These are phyloP conservation scores for Acipenser transmontanus DNA, from an alignment of 2,797 vertebrate genomes.

Conservation along the genomic window DNA sequence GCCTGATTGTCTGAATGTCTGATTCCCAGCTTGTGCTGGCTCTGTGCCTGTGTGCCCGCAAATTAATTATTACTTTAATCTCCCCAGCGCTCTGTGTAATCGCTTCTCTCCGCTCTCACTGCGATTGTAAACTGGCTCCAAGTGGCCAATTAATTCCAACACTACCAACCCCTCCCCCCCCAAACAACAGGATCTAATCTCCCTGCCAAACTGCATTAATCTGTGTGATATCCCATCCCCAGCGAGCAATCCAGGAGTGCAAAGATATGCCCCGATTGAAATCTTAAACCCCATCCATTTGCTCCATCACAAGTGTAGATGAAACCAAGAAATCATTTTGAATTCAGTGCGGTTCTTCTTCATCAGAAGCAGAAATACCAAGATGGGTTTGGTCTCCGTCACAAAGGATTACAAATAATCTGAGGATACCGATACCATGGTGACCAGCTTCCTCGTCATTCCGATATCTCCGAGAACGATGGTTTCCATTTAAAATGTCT, in stretches of 20 bases:
- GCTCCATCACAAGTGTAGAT: constrained; percentile 32
- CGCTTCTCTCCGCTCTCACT: constrained; percentile 33
- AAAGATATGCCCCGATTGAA: constrained; percentile 35
- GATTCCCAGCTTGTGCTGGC: constrained; percentile 51
- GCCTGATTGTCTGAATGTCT: constrained; percentile 24
- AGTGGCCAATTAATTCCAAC: constrained; percentile 31
- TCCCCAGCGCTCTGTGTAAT: constrained; percentile 57
- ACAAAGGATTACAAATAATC: no score
- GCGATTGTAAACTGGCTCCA: constrained; percentile 25
- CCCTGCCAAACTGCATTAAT: constrained; percentile 8
- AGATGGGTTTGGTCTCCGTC: no score
- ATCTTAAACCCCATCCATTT: constrained; percentile 17
- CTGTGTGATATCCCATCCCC: constrained; percentile 18
- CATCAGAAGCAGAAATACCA: no score
- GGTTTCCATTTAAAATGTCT: no score
- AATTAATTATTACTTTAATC: constrained; percentile 74
- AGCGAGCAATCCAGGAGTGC: constrained; percentile 63
- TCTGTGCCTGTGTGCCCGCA: constrained; percentile 41
- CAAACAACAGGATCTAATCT: constrained; percentile 11
- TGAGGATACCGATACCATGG: no score
- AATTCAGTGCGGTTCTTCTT: no score
- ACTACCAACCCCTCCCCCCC: constrained; percentile 16
- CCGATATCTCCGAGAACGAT: no score
- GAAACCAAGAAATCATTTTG: no score
- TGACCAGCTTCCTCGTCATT: no score